Conservation (phyloP, 2,888 invertebrate species). For the Aleiodes testaceus region DNA sequence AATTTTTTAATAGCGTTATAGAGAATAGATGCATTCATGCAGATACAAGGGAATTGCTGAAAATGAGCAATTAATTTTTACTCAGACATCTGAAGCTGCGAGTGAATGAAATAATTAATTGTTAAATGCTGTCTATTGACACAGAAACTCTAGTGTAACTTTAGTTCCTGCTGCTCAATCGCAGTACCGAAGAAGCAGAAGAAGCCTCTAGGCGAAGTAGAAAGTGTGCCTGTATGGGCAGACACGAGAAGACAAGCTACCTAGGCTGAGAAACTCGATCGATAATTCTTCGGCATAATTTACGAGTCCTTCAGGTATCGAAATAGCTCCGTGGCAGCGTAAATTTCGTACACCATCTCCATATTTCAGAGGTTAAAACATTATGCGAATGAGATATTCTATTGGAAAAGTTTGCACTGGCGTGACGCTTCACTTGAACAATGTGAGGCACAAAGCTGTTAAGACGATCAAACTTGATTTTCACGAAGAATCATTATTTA, state of each 20-base stretch:
- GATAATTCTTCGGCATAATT: slow-evolving; percentile 43
- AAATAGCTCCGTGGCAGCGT: slow-evolving; percentile 32
- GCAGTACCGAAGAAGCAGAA: background rate
- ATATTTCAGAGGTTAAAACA: slow-evolving; percentile 35
- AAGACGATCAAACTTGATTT: background rate
- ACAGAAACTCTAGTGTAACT: no score
- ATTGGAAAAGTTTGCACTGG: slow-evolving; percentile 20
- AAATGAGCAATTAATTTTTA: no score
- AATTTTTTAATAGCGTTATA: no score
- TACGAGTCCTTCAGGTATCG: slow-evolving; percentile 41
- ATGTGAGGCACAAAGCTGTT: background rate
- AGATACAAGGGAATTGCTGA: no score
- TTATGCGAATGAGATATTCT: slow-evolving; percentile 29
- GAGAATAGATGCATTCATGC: no score
- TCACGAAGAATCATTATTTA: background rate
- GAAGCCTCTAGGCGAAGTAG: slow-evolving; percentile 25
- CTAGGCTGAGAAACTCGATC: slow-evolving; percentile 18
- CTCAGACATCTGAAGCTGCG: no score
- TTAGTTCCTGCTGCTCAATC: no score
- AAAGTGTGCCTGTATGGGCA: slow-evolving; percentile 25
- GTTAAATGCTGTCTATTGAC: no score
- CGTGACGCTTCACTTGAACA: background rate
- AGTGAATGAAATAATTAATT: no score
- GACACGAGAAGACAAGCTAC: slow-evolving; percentile 26
- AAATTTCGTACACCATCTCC: slow-evolving; percentile 37